Conservation (phyloP, 2,888 invertebrate genomes). For the Cancer borealis region DNA sequence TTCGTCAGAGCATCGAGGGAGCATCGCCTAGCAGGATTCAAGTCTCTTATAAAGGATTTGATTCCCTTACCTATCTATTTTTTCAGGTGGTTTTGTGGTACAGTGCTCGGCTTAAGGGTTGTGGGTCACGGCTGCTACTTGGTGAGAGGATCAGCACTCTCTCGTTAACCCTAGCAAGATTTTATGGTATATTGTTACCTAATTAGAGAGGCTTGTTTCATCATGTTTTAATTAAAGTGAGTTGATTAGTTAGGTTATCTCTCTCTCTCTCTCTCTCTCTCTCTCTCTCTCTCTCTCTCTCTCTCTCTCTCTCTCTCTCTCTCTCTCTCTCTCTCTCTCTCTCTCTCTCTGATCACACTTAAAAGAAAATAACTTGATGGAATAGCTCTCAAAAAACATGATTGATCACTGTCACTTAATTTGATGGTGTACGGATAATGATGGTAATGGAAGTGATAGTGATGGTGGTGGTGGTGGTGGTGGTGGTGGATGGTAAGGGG, state of each 20-base stretch:
- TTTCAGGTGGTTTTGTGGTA: neutral
- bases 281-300: slow-evolving; percentile 20
- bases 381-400: neutral
- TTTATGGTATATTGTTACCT: too few relatives aligned
- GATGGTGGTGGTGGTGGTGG: neutral
- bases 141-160: too few relatives aligned
- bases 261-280: neutral
- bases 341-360: neutral
- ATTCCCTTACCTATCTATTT: neutral
- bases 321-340: neutral
- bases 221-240: too few relatives aligned
- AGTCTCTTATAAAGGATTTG: neutral
- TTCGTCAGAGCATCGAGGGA: neutral
- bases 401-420: neutral
- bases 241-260: neutral
- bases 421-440: neutral
- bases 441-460: neutral
- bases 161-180: too few relatives aligned
- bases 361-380: neutral
- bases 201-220: too few relatives aligned
- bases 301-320: slow-evolving; percentile 20
- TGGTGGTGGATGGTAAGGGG: neutral
- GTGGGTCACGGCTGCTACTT: too few relatives aligned
- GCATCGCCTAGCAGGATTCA: neutral
- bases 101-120: too few relatives aligned